These are phyloP conservation scores for Heliconius hortense DNA, from an alignment of 2,888 invertebrate genomes.

Conservation along the genomic window DNA sequence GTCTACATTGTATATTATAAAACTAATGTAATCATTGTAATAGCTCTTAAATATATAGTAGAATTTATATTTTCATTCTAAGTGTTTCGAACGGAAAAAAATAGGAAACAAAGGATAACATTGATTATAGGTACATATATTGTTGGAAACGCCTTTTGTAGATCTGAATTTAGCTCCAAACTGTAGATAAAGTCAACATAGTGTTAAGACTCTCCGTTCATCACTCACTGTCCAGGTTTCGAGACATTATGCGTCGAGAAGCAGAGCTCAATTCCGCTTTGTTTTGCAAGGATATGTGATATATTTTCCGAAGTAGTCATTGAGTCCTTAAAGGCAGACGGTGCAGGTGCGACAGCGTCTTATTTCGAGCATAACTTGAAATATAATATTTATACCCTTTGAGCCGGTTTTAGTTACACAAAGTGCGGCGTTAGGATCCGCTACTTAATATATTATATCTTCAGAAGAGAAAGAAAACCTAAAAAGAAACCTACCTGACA, in stretches of 20 bases:
- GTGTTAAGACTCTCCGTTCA: no score
- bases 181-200: no score
- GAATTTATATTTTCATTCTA: neutral
- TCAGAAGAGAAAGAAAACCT: neutral
- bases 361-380: neutral
- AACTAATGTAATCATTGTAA: conserved; percentile 32
- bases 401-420: neutral
- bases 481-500: no score
- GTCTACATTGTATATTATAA: conserved; percentile 25
- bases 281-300: no score
- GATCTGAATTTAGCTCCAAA: neutral
- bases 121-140: neutral
- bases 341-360: no score
- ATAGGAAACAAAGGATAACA: neutral
- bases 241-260: no score
- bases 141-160: neutral
- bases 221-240: no score
- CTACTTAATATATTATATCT: no score
- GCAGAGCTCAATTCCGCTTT: no score
- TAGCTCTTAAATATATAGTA: conserved; percentile 29
- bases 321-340: no score
- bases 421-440: neutral
- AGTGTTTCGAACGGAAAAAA: neutral
- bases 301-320: no score
- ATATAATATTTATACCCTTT: neutral